Evolutionary conservation across 2,888 invertebrate genomes (phyloP), one percentile per base, ranked within the genome.

Genomic region (Agonopterix alstromeriana): DNA sequence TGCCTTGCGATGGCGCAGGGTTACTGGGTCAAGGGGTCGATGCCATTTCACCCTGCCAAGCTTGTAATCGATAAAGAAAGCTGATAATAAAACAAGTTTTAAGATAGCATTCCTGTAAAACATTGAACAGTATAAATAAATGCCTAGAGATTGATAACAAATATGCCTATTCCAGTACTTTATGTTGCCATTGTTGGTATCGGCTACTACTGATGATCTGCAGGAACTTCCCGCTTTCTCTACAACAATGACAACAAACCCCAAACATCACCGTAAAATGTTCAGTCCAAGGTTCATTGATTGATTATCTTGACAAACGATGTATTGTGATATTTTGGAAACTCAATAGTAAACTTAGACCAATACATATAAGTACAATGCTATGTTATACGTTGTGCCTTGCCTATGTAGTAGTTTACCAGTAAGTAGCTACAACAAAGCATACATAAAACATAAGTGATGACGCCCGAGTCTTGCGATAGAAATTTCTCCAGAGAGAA

Each of bases 401-500:
- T 41, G 38, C n/a, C 38, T n/a, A 38, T 38, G n/a, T n/a, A 9
- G 38, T 38, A n/a, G 38, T 38, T 38, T 38, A 38, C 1, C n/a
- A 41, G 43, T 47, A 53, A 53, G 14, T 48, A 40, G 36, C 49
- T 7, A 42, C 41, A 59, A 67, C 69, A 68, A 70, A 65, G 59
- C 66, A 79, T 81, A 76, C 73, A 80, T 82, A 78, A 78, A 78
- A 81, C 77, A 83, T 81, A 66, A 68, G 67, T 62, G 52, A 55
- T 53, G 55, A 54, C 56, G 54, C 59, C 60, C 67, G 60, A 59
- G 59, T 59, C 63, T 66, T 27, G 27, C 27, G 27, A 61, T 63
- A 60, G 67, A 67, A 81, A 80, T 86, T 86, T 86, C 86, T 77
- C 83, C 71, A 48, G 57, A 65, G 74, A 80, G 74, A 81, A 79